Evolutionary conservation across 2,888 invertebrate species (phyloP), one percentile per base, ranked within the genome.

Genomic region (Chalcosyrphus nemorum): DNA sequence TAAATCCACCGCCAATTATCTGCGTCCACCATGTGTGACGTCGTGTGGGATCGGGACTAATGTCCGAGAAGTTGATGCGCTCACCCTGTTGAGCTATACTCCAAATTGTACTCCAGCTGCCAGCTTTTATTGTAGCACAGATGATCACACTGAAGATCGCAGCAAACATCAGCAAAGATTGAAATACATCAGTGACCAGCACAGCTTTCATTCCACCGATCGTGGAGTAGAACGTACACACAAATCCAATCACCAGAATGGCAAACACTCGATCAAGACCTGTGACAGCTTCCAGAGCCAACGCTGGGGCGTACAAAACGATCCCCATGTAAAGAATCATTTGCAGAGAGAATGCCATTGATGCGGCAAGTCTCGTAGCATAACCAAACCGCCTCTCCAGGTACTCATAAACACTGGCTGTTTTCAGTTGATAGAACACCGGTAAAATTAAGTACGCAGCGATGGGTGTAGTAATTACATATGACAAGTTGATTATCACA

Each of bases 141-240:
- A 95, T 93, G 19, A 97, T 95, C 0, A 98, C 94, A 88, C 95
- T 94, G 87, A 95, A 95, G 7, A 97, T 93, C 0, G 97, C 95
- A 2, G 93, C 94, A 89, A 96, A 97, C 97, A 98, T 98, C 2
- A 98, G 92, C 1, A 95, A 77, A 0, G 97, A 96, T 90, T 96
- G 96, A 87, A 97, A 95, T 1, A 97, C 94, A 89, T 97, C 97
- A 0, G 97, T 97, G 87, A 97, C 94, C 57, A 97, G 91, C 0
- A 97, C 97, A 2, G 97, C 97, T 90, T 97, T 97, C 94, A 97
- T 97, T 35, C 97, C 97, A 15, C 97, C 97, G 86, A 97, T 92
- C 0, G 96, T 95, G 0, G 97, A 96, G 88, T 97, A 97, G 89
- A 97, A 96, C 0, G 97, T 96, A 89, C 97, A 97, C 2, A 95